Base-by-base conservation (phyloP, 2,888 invertebrate genomes). In the Ditylenchus weischeri region DNA sequence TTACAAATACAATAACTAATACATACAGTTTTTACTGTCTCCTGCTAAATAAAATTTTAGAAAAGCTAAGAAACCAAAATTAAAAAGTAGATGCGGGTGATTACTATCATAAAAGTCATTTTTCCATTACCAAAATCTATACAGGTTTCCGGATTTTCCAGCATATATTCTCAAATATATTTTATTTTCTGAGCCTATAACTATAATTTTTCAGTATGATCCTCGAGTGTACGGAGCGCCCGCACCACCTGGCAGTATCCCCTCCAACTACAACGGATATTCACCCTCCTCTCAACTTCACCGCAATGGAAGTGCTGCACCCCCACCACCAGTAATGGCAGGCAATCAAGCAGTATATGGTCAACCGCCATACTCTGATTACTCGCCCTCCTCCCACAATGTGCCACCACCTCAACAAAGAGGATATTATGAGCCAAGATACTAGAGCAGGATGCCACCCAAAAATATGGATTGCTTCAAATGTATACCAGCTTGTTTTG, bases 191-290 rank as follows among this genome's bases (percentile, higher is more conserved):
- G 2, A 29, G 29, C 29, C 29, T 29, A 29, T 5, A 29, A 43
- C 1, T 43, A 43, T 43, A 15, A 43, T 13, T 43, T 62, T 68
- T 65, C 21, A 43, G 35, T 69, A 61, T n/a, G 36, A 58, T 8
- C 64, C 59, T 38, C 38, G 23, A 54, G 11, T 35, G 74, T 75
- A 66, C 65, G 71, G 68, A 13, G 49, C 35, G 1, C 64, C 48
- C 5, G 49, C 58, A 21, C 71, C 71, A 59, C 69, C 72, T 19
- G 47, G 67, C 13, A 51, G 59, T 18, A 74, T 71, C 18, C 61
- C 71, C 8, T 70, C 75, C 10, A 75, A 74, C 29, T 67, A 75
- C 61, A 71, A 74, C 66, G 70, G 68, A 29, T 74, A 75, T 35
- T 72, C 72, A 18, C 72, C 72, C 7, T 23, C 23, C 54, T 23